Evolutionary conservation across 2,113 vertebrate species (phyloP).

Genomic region (Callithrix jacchus): DNA sequence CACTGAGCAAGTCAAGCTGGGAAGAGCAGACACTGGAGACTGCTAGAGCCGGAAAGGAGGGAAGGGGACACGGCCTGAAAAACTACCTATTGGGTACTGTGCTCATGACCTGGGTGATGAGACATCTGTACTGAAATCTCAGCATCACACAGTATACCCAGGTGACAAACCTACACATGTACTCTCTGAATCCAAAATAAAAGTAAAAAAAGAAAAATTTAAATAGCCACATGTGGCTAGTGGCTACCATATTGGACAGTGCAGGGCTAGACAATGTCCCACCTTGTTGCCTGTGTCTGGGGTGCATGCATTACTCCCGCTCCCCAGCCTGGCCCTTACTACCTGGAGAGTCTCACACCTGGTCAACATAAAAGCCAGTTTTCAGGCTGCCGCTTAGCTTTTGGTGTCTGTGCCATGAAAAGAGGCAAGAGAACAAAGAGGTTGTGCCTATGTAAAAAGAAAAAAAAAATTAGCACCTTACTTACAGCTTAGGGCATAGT

Average conservation of each 20-base stretch:
- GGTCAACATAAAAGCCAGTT: background rate
- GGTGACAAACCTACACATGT: too few species aligned
- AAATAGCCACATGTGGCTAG: background rate
- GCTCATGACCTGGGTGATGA: too few species aligned
- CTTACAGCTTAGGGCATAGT: background rate
- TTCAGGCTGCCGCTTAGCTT: background rate
- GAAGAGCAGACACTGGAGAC: too few species aligned
- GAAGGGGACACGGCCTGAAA: too few species aligned
- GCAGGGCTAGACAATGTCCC: background rate
- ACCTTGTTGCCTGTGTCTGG: background rate
- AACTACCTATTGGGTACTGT: too few species aligned
- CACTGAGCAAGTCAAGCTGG: too few species aligned
- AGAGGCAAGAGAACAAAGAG: background rate
- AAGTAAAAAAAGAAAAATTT: background rate
- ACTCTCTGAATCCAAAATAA: too few species aligned
- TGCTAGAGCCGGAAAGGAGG: too few species aligned
- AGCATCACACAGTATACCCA: too few species aligned
- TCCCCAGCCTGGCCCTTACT: fast-evolving
- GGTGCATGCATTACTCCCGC: background rate
- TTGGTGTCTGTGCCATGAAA: background rate
- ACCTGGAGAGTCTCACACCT: background rate
- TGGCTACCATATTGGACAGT: background rate
- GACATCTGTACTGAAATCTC: too few species aligned
- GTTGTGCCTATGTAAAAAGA: background rate
- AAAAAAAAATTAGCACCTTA: background rate